phyloP scores from a whole-genome alignment of 2,888 invertebrate species.

The Calameuta pallipes region DNA sequence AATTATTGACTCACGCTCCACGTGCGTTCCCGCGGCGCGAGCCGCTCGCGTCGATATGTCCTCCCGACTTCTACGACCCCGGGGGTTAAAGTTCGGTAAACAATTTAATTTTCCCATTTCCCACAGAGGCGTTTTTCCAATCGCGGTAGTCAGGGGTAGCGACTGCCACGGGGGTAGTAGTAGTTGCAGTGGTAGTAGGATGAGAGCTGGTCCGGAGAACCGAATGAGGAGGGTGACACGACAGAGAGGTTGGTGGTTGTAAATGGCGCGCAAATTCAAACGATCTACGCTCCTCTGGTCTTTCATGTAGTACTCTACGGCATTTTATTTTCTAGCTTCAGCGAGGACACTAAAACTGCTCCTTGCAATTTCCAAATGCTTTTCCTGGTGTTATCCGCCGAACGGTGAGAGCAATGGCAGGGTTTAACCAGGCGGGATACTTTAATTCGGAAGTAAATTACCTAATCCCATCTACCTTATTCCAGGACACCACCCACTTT shows the following conservation, averaged over 20 bases:
- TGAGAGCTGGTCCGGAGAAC: not conserved
- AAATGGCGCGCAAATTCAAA: not conserved
- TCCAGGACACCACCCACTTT: constrained; percentile 11
- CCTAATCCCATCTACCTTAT: constrained; percentile 25
- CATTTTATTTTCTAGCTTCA: not conserved
- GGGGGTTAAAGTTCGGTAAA: constrained; percentile 38
- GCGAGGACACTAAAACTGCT: not conserved
- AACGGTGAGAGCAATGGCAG: constrained; percentile 10
- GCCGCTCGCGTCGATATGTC: constrained; percentile 14
- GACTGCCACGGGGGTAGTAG: not conserved
- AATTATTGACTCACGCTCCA: constrained; percentile 20
- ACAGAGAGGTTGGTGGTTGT: not conserved
- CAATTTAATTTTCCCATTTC: constrained; percentile 42
- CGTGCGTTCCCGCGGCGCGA: constrained; percentile 8
- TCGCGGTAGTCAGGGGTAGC: constrained; percentile 9
- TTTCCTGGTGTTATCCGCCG: not conserved
- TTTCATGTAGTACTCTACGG: not conserved
- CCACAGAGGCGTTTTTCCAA: constrained; percentile 23
- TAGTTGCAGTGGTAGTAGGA: not conserved
- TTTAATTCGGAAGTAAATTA: constrained; percentile 33
- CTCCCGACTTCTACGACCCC: constrained; percentile 22
- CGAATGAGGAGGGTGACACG: not conserved
- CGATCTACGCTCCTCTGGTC: not conserved
- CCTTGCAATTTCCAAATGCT: constrained; percentile 17
- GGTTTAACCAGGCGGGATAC: constrained; percentile 21